phyloP scores from a whole-genome alignment of 2,888 invertebrate species.

The Artemia sp. region DNA sequence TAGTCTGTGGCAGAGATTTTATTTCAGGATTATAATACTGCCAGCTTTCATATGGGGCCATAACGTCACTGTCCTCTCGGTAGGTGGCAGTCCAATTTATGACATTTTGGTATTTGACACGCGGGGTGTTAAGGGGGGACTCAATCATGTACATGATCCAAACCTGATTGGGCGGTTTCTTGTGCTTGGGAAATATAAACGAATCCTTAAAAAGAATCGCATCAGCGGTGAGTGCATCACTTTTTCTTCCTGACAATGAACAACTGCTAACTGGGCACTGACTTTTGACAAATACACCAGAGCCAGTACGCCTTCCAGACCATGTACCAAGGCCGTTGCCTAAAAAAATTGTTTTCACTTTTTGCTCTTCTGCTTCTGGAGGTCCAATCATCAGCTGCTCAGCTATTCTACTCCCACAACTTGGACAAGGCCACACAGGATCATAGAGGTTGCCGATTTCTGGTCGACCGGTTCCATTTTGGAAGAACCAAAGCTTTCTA shows the following conservation, averaged over 20 bases:
- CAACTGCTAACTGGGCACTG: constrained; percentile 83
- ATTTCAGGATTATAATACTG: constrained; percentile 59
- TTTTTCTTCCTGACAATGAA: constrained; percentile 52
- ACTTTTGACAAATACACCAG: constrained; percentile 46
- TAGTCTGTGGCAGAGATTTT: constrained; percentile 41
- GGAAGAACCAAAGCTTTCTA: constrained; percentile 6
- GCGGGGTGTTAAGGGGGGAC: constrained; percentile 84
- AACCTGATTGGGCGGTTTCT: constrained; percentile 32
- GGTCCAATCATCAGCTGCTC: constrained; percentile 63
- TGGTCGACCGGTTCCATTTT: constrained; percentile 20
- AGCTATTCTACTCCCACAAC: constrained; percentile 54
- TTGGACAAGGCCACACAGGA: constrained; percentile 56
- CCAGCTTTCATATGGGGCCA: constrained; percentile 89
- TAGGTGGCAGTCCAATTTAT: constrained; percentile 98
- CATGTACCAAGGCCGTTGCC: constrained; percentile 60
- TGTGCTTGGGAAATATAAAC: constrained; percentile 29
- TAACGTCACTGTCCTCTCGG: constrained; percentile 80
- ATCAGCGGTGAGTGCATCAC: constrained; percentile 57
- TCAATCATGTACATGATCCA: constrained; percentile 88
- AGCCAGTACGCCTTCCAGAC: constrained; percentile 47
- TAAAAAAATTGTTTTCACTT: constrained; percentile 48
- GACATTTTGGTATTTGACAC: constrained; percentile 50
- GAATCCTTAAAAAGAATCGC: constrained; percentile 65
- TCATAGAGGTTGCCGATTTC: constrained; percentile 13
- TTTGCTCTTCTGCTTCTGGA: constrained; percentile 18